Evolutionary conservation across 2,888 invertebrate genomes (phyloP).

Genomic region (Willowsia nigromaculata): DNA sequence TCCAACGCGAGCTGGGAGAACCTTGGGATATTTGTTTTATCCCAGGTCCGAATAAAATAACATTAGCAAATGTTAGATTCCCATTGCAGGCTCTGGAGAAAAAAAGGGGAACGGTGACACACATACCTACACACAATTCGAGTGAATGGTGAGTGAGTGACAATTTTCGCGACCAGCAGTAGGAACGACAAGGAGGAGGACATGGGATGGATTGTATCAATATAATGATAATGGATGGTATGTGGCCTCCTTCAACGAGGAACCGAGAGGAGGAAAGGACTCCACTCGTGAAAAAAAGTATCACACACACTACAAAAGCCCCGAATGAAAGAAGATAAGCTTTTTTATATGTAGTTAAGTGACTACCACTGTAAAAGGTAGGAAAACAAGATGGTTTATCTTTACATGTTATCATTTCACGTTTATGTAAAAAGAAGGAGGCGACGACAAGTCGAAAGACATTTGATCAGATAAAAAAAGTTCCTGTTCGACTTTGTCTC

Average conservation of each 20-base stretch:
- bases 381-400: slow-evolving; percentile 10
- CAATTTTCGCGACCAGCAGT: slow-evolving; percentile 9
- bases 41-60: not conserved
- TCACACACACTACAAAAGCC: not conserved
- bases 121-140: not conserved
- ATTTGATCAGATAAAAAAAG: slow-evolving; percentile 33
- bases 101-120: not conserved
- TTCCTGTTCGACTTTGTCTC: not conserved
- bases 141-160: slow-evolving; percentile 11
- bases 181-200: not conserved
- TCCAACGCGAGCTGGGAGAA: not conserved
- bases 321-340: not conserved
- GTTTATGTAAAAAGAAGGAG: not conserved
- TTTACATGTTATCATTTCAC: slow-evolving; percentile 6
- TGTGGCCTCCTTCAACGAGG: not conserved
- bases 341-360: not conserved
- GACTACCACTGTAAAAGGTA: not conserved
- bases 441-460: slow-evolving; percentile 37
- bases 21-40: not conserved
- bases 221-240: slow-evolving; percentile 7
- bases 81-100: not conserved
- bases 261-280: not conserved
- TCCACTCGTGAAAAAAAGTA: not conserved
- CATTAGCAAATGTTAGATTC: not conserved
- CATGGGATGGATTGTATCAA: slow-evolving; percentile 10